Conservation (phyloP, 2,888 invertebrate genomes). For the Empis livida region DNA sequence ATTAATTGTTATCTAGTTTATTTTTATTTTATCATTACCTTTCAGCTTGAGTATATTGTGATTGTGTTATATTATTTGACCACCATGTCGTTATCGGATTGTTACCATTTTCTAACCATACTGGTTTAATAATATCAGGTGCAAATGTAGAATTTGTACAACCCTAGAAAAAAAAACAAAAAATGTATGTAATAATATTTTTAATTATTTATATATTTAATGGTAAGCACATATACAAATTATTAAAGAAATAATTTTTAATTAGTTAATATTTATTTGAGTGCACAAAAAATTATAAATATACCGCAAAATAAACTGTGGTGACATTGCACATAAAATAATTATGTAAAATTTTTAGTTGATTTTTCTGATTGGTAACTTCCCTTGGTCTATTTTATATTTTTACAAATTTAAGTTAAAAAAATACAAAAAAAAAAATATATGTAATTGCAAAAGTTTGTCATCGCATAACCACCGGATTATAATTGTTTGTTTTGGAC, state of each 20-base stretch:
- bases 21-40: background rate
- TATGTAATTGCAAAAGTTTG: too few relatives aligned
- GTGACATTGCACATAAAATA: background rate
- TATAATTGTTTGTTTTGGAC: too few relatives aligned
- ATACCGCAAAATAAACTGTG: background rate
- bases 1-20: too few relatives aligned
- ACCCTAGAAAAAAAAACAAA: conserved; percentile 26
- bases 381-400: too few relatives aligned
- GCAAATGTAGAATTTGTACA: conserved; percentile 53
- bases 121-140: conserved; percentile 40
- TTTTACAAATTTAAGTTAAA: too few relatives aligned
- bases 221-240: background rate
- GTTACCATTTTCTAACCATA: conserved; percentile 16
- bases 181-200: background rate
- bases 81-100: conserved; percentile 15
- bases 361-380: too few relatives aligned
- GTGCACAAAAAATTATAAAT: background rate
- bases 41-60: background rate
- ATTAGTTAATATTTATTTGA: background rate
- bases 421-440: too few relatives aligned
- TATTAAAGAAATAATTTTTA: background rate
- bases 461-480: too few relatives aligned
- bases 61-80: conserved; percentile 5
- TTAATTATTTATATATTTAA: background rate
- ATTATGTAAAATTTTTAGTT: background rate